Evolutionary conservation across 2,888 invertebrate species (phyloP).

Genomic region (Nyleta sp.): DNA sequence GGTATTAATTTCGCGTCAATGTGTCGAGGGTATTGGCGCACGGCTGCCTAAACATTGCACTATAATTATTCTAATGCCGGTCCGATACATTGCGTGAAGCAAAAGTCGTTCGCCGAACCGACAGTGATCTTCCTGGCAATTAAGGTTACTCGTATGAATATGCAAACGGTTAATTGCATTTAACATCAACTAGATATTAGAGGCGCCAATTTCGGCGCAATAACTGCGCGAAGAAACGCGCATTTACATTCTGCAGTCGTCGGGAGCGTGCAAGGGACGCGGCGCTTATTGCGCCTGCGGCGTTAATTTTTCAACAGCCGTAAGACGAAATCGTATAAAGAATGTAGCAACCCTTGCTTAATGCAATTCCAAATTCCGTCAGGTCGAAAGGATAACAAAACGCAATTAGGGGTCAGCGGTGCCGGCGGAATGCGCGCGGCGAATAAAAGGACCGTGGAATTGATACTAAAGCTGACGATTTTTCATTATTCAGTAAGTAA

Average conservation of each 20-base stretch:
- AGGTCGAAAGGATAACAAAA: constrained; percentile 14
- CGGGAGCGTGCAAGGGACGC: too few species aligned
- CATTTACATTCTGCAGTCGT: constrained; percentile 19
- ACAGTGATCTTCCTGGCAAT: constrained; percentile 43
- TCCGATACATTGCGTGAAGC: constrained; percentile 24
- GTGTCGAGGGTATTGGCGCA: not conserved
- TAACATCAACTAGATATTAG: constrained; percentile 41
- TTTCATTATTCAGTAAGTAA: constrained; percentile 46
- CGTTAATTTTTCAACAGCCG: too few species aligned
- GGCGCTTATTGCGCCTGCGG: too few species aligned
- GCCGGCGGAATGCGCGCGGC: not conserved
- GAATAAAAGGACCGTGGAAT: constrained; percentile 20
- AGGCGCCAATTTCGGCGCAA: constrained; percentile 18
- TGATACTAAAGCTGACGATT: constrained; percentile 38
- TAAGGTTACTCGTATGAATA: constrained; percentile 50
- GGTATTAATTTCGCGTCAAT: constrained; percentile 23
- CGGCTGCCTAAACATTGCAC: constrained; percentile 16
- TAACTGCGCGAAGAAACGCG: constrained; percentile 6
- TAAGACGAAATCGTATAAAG: not conserved
- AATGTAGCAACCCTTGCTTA: constrained; percentile 6
- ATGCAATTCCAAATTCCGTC: not conserved
- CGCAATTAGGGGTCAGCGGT: constrained; percentile 24
- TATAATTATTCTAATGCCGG: constrained; percentile 42
- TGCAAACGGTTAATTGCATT: constrained; percentile 48
- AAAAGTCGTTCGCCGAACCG: constrained; percentile 27